Evolutionary conservation across 1,140 invertebrate genomes (phyloP).

Genomic region (Belonocnema kinseyi): DNA sequence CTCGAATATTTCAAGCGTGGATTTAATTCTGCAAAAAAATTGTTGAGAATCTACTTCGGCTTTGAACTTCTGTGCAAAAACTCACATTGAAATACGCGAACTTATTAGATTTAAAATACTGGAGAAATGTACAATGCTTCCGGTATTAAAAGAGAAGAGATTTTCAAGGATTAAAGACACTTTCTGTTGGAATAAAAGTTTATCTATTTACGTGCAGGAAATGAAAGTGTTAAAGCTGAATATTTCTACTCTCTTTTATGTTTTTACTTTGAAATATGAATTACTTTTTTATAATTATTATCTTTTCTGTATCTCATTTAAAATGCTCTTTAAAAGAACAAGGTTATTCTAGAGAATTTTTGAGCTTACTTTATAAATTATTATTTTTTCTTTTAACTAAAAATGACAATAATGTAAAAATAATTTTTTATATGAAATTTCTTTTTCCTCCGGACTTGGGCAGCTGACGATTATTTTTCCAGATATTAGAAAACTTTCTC

Average conservation of each 20-base stretch:
- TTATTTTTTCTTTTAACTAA: background rate
- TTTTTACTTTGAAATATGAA: background rate
- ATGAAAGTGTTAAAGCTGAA: slow-evolving; percentile 11
- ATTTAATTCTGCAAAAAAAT: background rate
- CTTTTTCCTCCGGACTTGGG: slow-evolving; percentile 31
- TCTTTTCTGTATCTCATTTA: background rate
- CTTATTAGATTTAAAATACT: slow-evolving; percentile 29
- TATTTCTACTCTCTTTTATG: background rate
- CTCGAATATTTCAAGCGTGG: background rate
- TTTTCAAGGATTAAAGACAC: slow-evolving; percentile 26
- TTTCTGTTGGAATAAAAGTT: slow-evolving; percentile 24
- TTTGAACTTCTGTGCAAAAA: slow-evolving; percentile 22
- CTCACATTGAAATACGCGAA: slow-evolving; percentile 20
- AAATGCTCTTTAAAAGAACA: background rate
- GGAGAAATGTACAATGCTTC: slow-evolving; percentile 9
- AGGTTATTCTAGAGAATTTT: background rate
- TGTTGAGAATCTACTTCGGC: slow-evolving; percentile 4
- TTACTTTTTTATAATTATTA: background rate
- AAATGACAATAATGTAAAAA: background rate
- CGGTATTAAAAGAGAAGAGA: slow-evolving; percentile 25
- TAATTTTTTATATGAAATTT: slow-evolving; percentile 11
- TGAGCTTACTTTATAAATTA: background rate
- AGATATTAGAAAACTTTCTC: background rate
- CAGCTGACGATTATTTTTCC: slow-evolving; percentile 32
- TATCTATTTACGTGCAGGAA: slow-evolving; percentile 24